Percentiles rank a stretch among this genome's conserved stretches.
phyloP scores from a whole-genome alignment of 2,888 invertebrate species.

The Dasypogon diadema region DNA sequence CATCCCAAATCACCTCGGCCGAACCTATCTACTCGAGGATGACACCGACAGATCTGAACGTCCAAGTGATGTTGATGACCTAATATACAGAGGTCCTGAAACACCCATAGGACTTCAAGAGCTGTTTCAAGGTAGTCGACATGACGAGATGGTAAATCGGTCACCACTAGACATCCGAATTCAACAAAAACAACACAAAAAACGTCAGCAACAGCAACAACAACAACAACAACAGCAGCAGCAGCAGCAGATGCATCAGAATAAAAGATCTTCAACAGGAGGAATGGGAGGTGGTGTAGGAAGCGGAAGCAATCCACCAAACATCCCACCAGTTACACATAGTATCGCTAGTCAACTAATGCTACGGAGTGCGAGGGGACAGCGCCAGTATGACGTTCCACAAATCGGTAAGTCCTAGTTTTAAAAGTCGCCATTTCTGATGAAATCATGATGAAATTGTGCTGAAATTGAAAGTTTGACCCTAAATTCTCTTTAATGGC shows the following conservation, averaged over 20 bases:
- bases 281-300: constrained; percentile 62
- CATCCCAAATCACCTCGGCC: constrained; percentile 30
- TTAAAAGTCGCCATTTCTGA: not conserved
- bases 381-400: constrained; percentile 85
- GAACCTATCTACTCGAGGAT: constrained; percentile 6
- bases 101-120: constrained; percentile 62
- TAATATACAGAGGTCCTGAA: constrained; percentile 2
- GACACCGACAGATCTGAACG: not conserved
- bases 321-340: constrained; percentile 68
- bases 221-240: constrained; percentile 61
- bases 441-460: constrained; percentile 12
- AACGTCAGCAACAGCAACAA: constrained; percentile 64
- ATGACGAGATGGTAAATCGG: constrained; percentile 27
- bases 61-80: not conserved
- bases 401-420: constrained; percentile 79
- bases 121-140: constrained; percentile 61
- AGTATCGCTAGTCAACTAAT: constrained; percentile 82
- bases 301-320: constrained; percentile 56
- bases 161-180: constrained; percentile 42
- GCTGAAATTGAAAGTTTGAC: constrained; percentile 32
- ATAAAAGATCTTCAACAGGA: constrained; percentile 55
- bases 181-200: constrained; percentile 63
- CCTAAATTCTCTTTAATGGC: constrained; percentile 39
- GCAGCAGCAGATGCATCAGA: constrained; percentile 56
- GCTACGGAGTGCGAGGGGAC: constrained; percentile 81